Conservation (phyloP, 2,888 invertebrate species). For the Dynastes hyllus region DNA sequence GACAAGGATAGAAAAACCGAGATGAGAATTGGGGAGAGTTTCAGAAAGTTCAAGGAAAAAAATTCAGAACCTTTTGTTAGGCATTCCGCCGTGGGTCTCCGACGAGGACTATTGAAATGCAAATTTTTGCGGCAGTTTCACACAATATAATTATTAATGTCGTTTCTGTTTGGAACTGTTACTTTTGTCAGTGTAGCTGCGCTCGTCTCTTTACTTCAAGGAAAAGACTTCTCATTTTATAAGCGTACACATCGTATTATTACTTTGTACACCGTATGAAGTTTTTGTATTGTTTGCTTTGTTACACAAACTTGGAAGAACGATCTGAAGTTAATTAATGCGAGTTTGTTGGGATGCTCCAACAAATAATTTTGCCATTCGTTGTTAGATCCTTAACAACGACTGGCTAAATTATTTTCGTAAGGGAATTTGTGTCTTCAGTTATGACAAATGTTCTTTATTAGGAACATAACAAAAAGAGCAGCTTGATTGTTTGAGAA, state of each 20-base stretch:
- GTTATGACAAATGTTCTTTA: too few species aligned
- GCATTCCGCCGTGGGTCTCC: constrained; percentile 35
- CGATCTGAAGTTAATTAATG: constrained; percentile 16
- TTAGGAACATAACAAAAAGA: not conserved
- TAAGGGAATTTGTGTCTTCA: not conserved
- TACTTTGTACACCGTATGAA: constrained; percentile 9
- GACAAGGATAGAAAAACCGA: constrained; percentile 35
- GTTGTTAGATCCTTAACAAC: not conserved
- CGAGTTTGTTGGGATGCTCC: not conserved
- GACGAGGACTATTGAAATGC: constrained; percentile 48
- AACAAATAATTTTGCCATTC: too few species aligned
- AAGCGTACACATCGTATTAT: not conserved
- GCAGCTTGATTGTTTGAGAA: not conserved
- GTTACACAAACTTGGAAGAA: not conserved
- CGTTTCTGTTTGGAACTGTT: constrained; percentile 41
- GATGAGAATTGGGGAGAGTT: constrained; percentile 11
- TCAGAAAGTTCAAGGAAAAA: constrained; percentile 30
- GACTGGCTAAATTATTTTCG: not conserved
- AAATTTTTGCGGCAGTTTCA: constrained; percentile 48
- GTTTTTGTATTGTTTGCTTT: not conserved
- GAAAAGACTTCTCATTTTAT: not conserved
- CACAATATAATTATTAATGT: constrained; percentile 50
- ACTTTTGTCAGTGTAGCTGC: constrained; percentile 40
- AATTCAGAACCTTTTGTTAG: constrained; percentile 37
- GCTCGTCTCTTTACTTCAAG: constrained; percentile 12